Evolutionary conservation across 2,888 invertebrate genomes (phyloP), one percentile per base, ranked within the genome.

Genomic region (Cistogaster globosa): DNA sequence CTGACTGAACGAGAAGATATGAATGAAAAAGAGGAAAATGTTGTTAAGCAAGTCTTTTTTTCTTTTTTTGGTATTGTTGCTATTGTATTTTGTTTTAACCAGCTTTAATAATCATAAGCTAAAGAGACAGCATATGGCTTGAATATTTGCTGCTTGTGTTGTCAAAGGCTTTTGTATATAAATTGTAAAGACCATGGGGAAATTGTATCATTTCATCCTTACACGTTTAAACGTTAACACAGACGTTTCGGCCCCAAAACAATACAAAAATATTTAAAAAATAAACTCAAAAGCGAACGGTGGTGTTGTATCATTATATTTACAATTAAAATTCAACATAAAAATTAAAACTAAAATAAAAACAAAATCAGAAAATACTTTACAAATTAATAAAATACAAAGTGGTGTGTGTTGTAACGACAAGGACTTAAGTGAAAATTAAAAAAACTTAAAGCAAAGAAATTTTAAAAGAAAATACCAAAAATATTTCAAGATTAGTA

Each of bases 141-240:
- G 55, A 71, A 62, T 58, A 55, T 58, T 65, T 62, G 53, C 72
- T 60, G 77, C 60, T 78, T 74, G 32, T 78, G 75, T 57, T 80
- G 81, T 65, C 89, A 88, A 86, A 87, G 89, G 90, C 90, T 90
- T 91, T 85, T 71, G 85, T 92, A 93, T 93, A 93, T 93, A 93
- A 93, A 93, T 92, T 93, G 93, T 90, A 88, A 90, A 90, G 90
- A 89, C 91, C 90, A 89, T 91, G 91, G 91, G 92, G 91, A 93
- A 93, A 92, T 91, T 91, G 92, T 93, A 93, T 93, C 93, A 93
- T 91, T 93, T 93, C 93, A 93, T 93, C 93, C 93, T 93, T 92
- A 90, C 89, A 90, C 92, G 91, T 92, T 91, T 90, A 91, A 92
- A 92, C 92, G 92, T 91, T 91, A 90, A 90, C 90, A 92, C 89